A percentile compares a stretch with the other conserved stretches of the same genome.
Evolutionary conservation across 2,113 vertebrate species (phyloP).

Genomic region (Melanostigma gelatinosum): DNA sequence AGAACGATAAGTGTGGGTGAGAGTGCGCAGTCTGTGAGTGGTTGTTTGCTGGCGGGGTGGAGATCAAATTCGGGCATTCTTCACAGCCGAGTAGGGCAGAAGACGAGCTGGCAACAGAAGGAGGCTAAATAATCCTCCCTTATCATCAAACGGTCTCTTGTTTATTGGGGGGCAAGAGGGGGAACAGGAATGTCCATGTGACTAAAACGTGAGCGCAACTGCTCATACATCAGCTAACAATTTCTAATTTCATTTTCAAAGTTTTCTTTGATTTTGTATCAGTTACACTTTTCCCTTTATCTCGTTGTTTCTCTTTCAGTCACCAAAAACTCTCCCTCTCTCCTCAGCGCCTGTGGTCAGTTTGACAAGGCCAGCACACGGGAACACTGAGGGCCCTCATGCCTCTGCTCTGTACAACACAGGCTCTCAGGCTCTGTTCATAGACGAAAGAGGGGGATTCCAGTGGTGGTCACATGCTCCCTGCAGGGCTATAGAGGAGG

Average conservation of each 20-base stretch:
- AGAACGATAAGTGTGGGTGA: conserved; percentile 23
- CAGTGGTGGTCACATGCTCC: conserved; percentile 71
- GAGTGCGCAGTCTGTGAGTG: neutral
- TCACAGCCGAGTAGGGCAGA: conserved; percentile 73
- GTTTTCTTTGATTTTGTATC: neutral
- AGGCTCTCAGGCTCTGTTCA: conserved; percentile 33
- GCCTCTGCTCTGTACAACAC: conserved; percentile 17
- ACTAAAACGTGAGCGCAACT: conserved; percentile 66
- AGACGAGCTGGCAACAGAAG: conserved; percentile 71
- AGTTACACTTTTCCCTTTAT: neutral
- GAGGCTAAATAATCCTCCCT: conserved; percentile 73
- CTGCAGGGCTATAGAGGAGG: conserved; percentile 48
- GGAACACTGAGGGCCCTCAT: conserved; percentile 15
- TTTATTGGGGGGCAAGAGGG: conserved; percentile 50
- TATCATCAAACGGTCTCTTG: conserved; percentile 69
- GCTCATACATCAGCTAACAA: conserved; percentile 46
- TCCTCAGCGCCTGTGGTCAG: conserved; percentile 2
- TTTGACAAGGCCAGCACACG: conserved; percentile 26
- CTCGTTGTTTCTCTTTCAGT: neutral
- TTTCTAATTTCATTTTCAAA: neutral
- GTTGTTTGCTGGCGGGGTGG: conserved; percentile 38
- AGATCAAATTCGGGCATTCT: conserved; percentile 72
- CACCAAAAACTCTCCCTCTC: neutral
- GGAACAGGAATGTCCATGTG: conserved; percentile 71
- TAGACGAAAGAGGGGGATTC: conserved; percentile 73